These are phyloP conservation scores for Monochamus saltuarius DNA, from an alignment of 1,140 invertebrate species.

Conservation along the genomic window DNA sequence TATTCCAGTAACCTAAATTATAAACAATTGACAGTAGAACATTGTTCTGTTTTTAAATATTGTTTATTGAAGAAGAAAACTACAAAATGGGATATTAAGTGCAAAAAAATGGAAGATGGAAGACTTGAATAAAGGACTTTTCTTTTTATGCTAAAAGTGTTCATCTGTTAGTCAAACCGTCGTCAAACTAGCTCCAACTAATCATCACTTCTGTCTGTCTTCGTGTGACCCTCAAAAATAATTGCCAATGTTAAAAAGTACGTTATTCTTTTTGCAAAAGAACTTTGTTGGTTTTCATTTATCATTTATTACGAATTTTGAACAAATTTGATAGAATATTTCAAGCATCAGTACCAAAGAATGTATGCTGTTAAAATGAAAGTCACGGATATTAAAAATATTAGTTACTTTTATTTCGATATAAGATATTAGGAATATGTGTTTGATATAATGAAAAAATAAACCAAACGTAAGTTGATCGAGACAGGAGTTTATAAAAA, in stretches of 20 bases:
- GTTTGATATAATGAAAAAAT: no score
- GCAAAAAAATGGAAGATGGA: constrained; percentile 32
- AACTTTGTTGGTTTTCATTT: no score
- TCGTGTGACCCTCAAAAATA: constrained; percentile 3
- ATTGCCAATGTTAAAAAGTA: constrained; percentile 11
- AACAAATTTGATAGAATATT: no score
- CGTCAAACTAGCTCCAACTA: constrained; percentile 37
- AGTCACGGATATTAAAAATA: no score
- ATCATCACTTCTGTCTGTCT: constrained; percentile 32
- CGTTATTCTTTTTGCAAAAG: no score
- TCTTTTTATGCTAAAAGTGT: constrained; percentile 46
- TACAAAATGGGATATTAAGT: constrained; percentile 35
- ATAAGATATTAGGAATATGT: no score
- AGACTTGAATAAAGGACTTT: constrained; percentile 29
- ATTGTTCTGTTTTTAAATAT: constrained; percentile 52
- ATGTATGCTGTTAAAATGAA: no score
- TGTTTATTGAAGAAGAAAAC: constrained; percentile 44
- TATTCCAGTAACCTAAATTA: constrained; percentile 35
- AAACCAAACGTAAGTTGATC: no score
- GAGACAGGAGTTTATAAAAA: no score
- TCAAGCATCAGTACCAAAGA: no score
- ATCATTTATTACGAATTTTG: no score
- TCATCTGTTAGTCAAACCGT: constrained; percentile 45
- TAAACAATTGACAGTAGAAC: constrained; percentile 46
- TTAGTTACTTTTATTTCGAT: no score